Evolutionary conservation across 2,888 invertebrate genomes (phyloP).

Genomic region (Sisyra nigra): DNA sequence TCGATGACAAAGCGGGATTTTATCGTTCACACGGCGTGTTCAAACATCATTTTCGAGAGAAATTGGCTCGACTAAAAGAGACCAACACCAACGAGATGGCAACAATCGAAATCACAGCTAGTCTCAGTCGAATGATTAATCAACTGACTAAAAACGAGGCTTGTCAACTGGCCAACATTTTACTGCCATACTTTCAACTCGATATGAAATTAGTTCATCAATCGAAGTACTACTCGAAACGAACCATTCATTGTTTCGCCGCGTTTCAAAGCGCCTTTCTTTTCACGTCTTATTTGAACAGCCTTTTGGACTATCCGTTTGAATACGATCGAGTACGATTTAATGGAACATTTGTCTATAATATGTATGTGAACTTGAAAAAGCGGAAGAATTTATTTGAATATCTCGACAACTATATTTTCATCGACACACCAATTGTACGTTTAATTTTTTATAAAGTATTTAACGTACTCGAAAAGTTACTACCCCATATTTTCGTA

Average conservation of each 20-base stretch:
- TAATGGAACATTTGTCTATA: constrained; percentile 64
- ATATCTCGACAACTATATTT: constrained; percentile 29
- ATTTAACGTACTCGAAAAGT: too few species aligned
- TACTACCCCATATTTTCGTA: too few species aligned
- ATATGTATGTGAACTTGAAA: constrained; percentile 45
- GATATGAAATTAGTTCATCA: constrained; percentile 34
- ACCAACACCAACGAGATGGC: constrained; percentile 14
- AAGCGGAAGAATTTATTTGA: constrained; percentile 33
- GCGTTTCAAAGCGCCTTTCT: constrained; percentile 47
- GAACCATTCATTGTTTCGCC: constrained; percentile 43
- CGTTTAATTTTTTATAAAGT: too few species aligned
- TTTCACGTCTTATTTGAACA: constrained; percentile 44
- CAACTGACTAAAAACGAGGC: constrained; percentile 39
- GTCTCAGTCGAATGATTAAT: constrained; percentile 29
- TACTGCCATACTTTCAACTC: constrained; percentile 40
- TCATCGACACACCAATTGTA: too few species aligned
- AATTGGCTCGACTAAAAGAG: constrained; percentile 22
- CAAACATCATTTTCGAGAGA: constrained; percentile 28
- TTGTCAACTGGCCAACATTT: constrained; percentile 35
- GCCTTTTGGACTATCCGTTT: constrained; percentile 42
- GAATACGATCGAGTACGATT: constrained; percentile 38
- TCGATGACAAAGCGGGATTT: constrained; percentile 40
- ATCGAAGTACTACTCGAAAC: constrained; percentile 36
- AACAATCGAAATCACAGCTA: constrained; percentile 14
- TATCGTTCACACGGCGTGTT: constrained; percentile 32